A percentile compares a stretch with the other conserved stretches of the same genome.
Evolutionary conservation across 2,888 invertebrate species (phyloP).

Genomic region (Troides oblongomaculatus): DNA sequence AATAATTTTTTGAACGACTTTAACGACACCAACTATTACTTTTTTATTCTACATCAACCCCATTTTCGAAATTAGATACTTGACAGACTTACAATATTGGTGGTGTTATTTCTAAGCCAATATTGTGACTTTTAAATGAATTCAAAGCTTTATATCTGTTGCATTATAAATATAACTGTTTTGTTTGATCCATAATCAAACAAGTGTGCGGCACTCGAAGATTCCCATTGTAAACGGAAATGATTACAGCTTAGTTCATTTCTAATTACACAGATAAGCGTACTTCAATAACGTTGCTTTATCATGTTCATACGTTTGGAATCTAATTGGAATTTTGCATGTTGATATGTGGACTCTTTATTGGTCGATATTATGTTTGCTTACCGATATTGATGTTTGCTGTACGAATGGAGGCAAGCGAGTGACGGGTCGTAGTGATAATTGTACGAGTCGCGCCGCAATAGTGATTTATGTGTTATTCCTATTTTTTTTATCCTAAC

Average conservation of each 20-base stretch:
- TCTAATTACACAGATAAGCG: slow-evolving; percentile 78
- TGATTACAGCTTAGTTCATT: slow-evolving; percentile 76
- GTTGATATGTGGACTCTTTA: slow-evolving; percentile 77
- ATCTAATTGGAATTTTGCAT: slow-evolving; percentile 80
- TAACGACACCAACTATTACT: slow-evolving; percentile 35
- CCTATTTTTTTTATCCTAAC: not conserved
- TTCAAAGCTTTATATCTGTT: slow-evolving; percentile 34
- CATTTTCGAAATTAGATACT: slow-evolving; percentile 3
- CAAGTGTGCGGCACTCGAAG: slow-evolving; percentile 62
- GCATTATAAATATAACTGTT: slow-evolving; percentile 30
- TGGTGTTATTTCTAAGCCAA: no score
- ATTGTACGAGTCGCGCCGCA: slow-evolving; percentile 18
- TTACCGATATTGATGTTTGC: slow-evolving; percentile 73
- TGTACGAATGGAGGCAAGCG: slow-evolving; percentile 63
- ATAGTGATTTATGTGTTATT: slow-evolving; percentile 21
- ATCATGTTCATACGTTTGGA: slow-evolving; percentile 76
- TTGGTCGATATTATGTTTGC: slow-evolving; percentile 77
- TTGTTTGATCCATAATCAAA: slow-evolving; percentile 54
- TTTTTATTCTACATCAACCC: slow-evolving; percentile 28
- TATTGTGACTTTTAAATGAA: not conserved
- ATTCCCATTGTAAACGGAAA: slow-evolving; percentile 74
- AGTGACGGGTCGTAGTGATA: slow-evolving; percentile 24
- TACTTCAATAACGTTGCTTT: slow-evolving; percentile 75
- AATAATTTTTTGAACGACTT: slow-evolving; percentile 68
- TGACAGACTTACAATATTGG: not conserved